These are phyloP conservation scores for Callipepla californica DNA, from an alignment of 2,113 vertebrate species.

Conservation along the genomic window DNA sequence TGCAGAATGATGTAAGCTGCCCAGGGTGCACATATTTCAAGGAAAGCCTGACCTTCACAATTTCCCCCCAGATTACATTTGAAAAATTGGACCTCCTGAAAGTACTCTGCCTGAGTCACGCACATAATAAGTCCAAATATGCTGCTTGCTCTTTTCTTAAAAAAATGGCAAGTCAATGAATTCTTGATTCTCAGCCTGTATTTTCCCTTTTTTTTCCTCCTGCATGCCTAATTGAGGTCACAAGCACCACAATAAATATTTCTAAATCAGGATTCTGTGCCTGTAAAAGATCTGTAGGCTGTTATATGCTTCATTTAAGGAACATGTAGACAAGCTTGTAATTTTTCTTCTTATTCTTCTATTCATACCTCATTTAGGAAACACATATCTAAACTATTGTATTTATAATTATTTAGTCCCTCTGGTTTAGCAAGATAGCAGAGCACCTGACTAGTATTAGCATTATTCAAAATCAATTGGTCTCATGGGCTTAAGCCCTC, in stretches of 20 bases:
- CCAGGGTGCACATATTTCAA: slow-evolving; percentile 18
- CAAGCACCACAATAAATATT: neutral
- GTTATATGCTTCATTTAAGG: neutral
- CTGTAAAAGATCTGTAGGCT: neutral
- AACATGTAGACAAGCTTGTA: neutral
- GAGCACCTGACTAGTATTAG: neutral
- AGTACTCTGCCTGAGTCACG: neutral
- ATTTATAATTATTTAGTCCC: slow-evolving; percentile 29
- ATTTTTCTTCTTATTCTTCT: neutral
- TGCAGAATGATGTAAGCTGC: neutral
- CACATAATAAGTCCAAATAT: neutral
- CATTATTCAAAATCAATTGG: neutral
- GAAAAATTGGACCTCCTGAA: slow-evolving; percentile 32
- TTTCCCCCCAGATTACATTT: neutral
- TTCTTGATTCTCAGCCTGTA: slow-evolving; percentile 1
- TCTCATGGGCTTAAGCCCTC: neutral
- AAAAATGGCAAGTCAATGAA: slow-evolving; percentile 18
- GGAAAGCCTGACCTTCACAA: neutral
- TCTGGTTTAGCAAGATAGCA: slow-evolving; percentile 21
- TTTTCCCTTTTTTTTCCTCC: slow-evolving; percentile 12
- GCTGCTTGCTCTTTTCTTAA: slow-evolving; percentile 28
- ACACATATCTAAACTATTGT: neutral
- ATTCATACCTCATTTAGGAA: neutral
- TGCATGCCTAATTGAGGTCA: neutral
- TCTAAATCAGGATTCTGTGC: slow-evolving; percentile 1